These are phyloP conservation scores for Ricordea florida DNA, from an alignment of 92 coral and sea anemone species.

Conservation along the genomic window DNA sequence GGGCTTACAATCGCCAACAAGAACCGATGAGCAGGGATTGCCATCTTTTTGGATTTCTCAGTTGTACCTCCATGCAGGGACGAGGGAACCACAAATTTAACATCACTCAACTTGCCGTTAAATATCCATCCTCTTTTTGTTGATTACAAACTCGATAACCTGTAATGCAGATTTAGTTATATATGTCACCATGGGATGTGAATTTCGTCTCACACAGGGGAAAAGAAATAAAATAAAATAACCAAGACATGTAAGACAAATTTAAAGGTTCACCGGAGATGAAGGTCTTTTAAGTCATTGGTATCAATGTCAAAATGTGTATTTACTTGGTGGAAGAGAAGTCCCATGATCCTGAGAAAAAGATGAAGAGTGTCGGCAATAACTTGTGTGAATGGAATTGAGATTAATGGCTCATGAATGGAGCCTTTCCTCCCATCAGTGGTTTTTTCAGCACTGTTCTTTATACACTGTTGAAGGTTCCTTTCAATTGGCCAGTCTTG, in stretches of 20 bases:
- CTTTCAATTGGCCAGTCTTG: slow-evolving; percentile 14
- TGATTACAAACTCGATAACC: slow-evolving; percentile 4
- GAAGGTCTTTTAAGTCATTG: background rate
- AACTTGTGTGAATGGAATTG: background rate
- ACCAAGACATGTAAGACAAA: background rate
- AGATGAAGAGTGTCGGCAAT: slow-evolving; percentile 9
- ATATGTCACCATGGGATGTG: background rate
- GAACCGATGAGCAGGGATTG: background rate
- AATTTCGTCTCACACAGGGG: no score
- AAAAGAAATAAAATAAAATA: no score
- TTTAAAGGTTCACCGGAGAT: background rate
- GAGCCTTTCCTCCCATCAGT: background rate
- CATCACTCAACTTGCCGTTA: no score
- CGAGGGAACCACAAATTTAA: background rate
- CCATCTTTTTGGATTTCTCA: background rate
- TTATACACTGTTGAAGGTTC: background rate
- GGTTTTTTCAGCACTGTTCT: background rate
- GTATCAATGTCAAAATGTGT: background rate
- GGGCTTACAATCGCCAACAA: background rate
- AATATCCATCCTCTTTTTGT: background rate
- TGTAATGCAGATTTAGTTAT: background rate
- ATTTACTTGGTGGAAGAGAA: slow-evolving; percentile 3
- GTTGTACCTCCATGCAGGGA: background rate
- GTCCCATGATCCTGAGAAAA: slow-evolving; percentile 7
- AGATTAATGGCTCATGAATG: background rate